Conservation (phyloP, 2,888 invertebrate species). For the Drosophila mimetica region DNA sequence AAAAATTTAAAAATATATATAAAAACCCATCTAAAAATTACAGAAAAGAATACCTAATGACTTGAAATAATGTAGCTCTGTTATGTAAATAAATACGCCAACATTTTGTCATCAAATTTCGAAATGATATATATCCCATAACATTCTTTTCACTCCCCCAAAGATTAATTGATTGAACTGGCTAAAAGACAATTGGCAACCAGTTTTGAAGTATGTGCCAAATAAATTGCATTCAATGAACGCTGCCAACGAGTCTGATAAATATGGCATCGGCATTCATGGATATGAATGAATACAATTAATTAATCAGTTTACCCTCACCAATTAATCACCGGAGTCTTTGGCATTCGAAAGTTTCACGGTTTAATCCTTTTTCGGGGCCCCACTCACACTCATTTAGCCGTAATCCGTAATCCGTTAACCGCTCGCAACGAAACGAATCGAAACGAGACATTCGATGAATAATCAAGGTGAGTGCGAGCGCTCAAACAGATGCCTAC, state of each 20-base stretch:
- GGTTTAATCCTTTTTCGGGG: constrained; percentile 36
- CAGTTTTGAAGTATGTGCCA: constrained; percentile 1
- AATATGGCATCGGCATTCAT: constrained; percentile 13
- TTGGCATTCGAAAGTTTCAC: constrained; percentile 15
- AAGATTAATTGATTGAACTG: neutral
- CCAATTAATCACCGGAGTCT: constrained; percentile 19
- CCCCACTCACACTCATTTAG: constrained; percentile 18
- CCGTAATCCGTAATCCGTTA: constrained; percentile 47
- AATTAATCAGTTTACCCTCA: constrained; percentile 26
- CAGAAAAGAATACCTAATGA: too few species aligned
- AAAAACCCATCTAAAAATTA: too few species aligned
- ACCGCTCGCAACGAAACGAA: constrained; percentile 12
- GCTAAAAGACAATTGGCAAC: neutral
- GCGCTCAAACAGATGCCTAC: constrained; percentile 59
- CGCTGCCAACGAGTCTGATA: constrained; percentile 2
- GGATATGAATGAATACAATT: constrained; percentile 26
- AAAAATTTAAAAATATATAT: too few species aligned
- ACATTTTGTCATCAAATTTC: too few species aligned
- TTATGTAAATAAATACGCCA: too few species aligned
- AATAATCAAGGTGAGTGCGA: constrained; percentile 57
- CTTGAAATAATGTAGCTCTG: too few species aligned
- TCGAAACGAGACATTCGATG: constrained; percentile 63
- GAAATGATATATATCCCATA: neutral
- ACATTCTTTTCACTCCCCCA: neutral
- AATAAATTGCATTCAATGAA: neutral